Evolutionary conservation across 2,888 invertebrate species (phyloP).

Genomic region (Amitus sp.): DNA sequence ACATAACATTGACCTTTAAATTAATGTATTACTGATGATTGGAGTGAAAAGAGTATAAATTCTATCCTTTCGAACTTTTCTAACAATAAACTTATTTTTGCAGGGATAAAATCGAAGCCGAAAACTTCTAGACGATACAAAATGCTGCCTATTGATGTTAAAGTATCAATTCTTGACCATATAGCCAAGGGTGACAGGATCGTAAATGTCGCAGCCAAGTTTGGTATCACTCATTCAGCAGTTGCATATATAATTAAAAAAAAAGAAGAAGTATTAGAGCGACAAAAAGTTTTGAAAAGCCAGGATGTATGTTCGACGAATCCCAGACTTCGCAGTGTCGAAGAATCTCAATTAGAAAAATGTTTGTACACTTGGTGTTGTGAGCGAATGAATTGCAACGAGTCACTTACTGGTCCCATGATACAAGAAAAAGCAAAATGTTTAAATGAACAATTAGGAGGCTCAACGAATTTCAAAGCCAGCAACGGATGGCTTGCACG

Average conservation of each 20-base stretch:
- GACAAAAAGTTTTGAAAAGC: constrained; percentile 9
- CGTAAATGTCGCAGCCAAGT: constrained; percentile 11
- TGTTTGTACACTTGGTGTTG: constrained; percentile 12
- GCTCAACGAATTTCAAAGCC: constrained; percentile 15
- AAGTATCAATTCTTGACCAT: no score
- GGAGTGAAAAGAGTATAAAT: no score
- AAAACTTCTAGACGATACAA: no score
- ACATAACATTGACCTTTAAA: no score
- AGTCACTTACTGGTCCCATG: constrained; percentile 15
- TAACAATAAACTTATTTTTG: no score
- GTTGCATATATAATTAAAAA: constrained; percentile 14
- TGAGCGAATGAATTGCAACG: not conserved
- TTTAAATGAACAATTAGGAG: constrained; percentile 16
- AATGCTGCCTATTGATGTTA: no score
- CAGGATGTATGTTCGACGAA: constrained; percentile 2
- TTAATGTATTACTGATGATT: no score
- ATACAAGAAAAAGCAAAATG: constrained; percentile 14
- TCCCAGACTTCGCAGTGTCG: constrained; percentile 15
- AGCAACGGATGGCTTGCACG: constrained; percentile 31
- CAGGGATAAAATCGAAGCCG: no score
- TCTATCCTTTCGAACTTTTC: no score
- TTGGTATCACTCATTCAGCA: constrained; percentile 12
- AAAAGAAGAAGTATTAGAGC: constrained; percentile 2
- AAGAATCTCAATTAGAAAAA: constrained; percentile 14
- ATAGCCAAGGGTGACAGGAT: no score